Base-by-base conservation (phyloP, 2,797 vertebrate genomes). In the Galago senegalensis region DNA sequence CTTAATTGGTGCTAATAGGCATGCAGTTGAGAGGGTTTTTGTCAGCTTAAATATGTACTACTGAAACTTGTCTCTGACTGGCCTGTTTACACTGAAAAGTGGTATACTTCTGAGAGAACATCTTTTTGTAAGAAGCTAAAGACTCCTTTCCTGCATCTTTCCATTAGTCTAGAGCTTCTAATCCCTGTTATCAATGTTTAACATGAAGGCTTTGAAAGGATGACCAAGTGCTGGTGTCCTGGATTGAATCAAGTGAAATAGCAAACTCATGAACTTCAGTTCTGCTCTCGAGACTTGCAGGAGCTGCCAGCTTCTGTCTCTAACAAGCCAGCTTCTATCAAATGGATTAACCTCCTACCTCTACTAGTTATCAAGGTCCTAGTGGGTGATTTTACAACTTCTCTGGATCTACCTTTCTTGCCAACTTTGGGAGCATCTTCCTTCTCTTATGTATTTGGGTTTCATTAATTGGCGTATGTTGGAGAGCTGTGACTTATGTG, bases 121-220 rank as follows among this genome's bases (percentile, higher is more conserved):
- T 34, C 18, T 89, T 87, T 79, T 84, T 53, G 76, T 7, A 31
- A 37, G 58, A 89, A 73, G 40, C 37, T 37, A 53, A 97, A 80
- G n/a, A 60, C 25, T 65, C 23, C 1, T 86, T 93, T 21, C 37
- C 58, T 53, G 31, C 0, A 37, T 86, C 27, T 86, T 43, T 63
- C 7, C 67, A 7, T 75, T 91, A 90, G 29, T 65, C 18, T 79
- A 53, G 21, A 60, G 27, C 4, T 56, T 79, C 75, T 70, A 65
- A 82, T 83, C 40, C 11, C 49, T 37, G 23, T 70, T 77, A n/a
- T 29, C 1, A 43, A 7, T 89, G n/a, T 76, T 93, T 81, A 84
- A 72, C 58, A 37, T 18, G 31, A 83, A 83, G 21, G 2, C 27
- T 93, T 70, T 84, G 34, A 86, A 87, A 72, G 11, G 4, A 49